A percentile compares a stretch with the other conserved stretches of the same genome.
Evolutionary conservation across 2,113 vertebrate genomes (phyloP).

Genomic region (Sinocyclocheilus rhinocerous): DNA sequence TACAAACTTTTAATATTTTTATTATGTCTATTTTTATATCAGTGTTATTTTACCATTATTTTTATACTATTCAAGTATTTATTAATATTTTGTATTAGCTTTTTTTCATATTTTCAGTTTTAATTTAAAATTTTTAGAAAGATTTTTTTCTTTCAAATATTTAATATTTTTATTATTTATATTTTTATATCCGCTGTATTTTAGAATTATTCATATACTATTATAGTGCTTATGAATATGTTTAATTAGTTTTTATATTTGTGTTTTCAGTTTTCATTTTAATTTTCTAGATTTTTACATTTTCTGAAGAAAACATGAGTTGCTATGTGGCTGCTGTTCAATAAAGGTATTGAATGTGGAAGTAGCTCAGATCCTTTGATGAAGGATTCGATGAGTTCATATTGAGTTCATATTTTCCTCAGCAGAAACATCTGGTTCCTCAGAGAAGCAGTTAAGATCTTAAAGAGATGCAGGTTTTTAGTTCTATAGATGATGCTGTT

Average conservation of each 20-base stretch:
- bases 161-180: no score
- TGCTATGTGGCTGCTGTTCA: neutral
- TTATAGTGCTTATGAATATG: neutral
- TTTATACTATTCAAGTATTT: no score
- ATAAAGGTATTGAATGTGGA: neutral
- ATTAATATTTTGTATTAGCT: no score
- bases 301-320: neutral
- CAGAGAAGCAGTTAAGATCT: neutral
- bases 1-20: no score
- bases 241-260: no score
- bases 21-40: no score
- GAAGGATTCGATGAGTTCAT: neutral
- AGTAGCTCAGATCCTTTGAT: neutral
- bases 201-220: no score
- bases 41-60: no score
- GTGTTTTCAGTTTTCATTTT: neutral
- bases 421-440: neutral
- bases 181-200: no score
- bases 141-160: no score
- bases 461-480: neutral
- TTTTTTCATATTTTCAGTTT: no score
- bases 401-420: neutral
- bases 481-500: neutral
- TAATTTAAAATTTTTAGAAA: no score
- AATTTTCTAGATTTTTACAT: neutral